These are phyloP conservation scores for Mylabris sibirica DNA, from an alignment of 2,888 invertebrate genomes.

Conservation along the genomic window DNA sequence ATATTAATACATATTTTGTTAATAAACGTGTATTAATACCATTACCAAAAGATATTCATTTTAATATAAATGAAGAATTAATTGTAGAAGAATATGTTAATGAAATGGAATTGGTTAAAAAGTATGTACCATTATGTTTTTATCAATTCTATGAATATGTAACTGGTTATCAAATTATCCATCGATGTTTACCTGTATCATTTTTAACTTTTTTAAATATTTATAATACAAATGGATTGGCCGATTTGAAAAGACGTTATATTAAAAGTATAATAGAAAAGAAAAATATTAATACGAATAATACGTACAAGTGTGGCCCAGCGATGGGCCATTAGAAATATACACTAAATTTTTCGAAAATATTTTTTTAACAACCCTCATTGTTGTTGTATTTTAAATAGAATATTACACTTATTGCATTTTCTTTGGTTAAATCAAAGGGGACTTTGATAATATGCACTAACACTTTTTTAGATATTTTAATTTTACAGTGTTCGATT, in stretches of 20 bases:
- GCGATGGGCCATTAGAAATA: too few species aligned
- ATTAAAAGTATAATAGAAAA: neutral
- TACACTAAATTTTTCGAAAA: too few species aligned
- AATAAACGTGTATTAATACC: constrained; percentile 39
- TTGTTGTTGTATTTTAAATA: too few species aligned
- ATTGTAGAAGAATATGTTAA: constrained; percentile 45
- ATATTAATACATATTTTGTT: constrained; percentile 13
- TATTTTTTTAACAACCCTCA: too few species aligned
- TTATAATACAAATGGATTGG: constrained; percentile 49
- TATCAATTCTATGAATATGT: constrained; percentile 50
- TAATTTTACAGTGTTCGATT: too few species aligned
- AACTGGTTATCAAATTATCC: constrained; percentile 51
- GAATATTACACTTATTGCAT: too few species aligned
- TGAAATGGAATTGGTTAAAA: constrained; percentile 45
- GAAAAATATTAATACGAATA: too few species aligned
- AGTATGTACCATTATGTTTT: constrained; percentile 45
- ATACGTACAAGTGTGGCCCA: too few species aligned
- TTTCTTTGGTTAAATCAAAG: too few species aligned
- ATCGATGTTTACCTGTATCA: constrained; percentile 48
- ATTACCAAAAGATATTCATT: constrained; percentile 38
- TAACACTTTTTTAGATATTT: too few species aligned
- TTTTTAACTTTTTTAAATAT: constrained; percentile 50
- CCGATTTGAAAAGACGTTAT: neutral
- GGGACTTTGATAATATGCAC: too few species aligned
- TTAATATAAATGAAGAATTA: constrained; percentile 41